These are phyloP conservation scores for Pycnomerus fuliginosus DNA, from an alignment of 2,888 invertebrate genomes.

Conservation along the genomic window DNA sequence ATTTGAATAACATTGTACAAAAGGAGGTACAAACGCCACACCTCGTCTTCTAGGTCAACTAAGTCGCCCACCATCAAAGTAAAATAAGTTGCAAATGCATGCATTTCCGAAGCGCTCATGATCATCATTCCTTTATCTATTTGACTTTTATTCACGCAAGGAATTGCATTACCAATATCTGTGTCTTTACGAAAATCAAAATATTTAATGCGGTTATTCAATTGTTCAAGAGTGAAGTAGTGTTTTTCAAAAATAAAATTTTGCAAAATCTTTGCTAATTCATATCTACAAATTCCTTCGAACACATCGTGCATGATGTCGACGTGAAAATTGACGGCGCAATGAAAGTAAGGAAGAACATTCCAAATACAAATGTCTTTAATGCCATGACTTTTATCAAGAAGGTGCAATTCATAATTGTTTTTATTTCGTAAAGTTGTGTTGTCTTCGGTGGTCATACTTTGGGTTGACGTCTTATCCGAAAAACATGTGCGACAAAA, in stretches of 20 bases:
- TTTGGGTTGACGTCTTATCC: not conserved
- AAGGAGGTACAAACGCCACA: not conserved
- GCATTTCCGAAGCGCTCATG: not conserved
- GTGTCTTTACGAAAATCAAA: not conserved
- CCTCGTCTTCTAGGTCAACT: not conserved
- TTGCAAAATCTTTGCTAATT: not conserved
- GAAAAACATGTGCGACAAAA: constrained; percentile 1
- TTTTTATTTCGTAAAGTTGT: not conserved
- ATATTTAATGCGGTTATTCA: not conserved
- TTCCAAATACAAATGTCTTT: not conserved
- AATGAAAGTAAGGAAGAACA: not conserved
- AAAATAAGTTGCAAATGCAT: not conserved
- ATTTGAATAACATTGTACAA: not conserved
- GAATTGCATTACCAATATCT: not conserved
- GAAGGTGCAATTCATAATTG: not conserved
- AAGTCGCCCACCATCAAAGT: not conserved
- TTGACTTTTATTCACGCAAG: not conserved
- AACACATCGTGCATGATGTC: constrained; percentile 1
- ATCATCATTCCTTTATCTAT: not conserved
- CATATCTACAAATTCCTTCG: not conserved
- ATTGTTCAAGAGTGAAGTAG: not conserved
- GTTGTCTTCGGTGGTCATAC: not conserved
- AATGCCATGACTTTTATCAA: not conserved
- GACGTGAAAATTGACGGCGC: not conserved
- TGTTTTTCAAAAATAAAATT: not conserved